A percentile compares a stretch with the other conserved stretches of the same genome.
Evolutionary conservation across 1,140 invertebrate species (phyloP).

Genomic region (Holcopasites calliopsidis): DNA sequence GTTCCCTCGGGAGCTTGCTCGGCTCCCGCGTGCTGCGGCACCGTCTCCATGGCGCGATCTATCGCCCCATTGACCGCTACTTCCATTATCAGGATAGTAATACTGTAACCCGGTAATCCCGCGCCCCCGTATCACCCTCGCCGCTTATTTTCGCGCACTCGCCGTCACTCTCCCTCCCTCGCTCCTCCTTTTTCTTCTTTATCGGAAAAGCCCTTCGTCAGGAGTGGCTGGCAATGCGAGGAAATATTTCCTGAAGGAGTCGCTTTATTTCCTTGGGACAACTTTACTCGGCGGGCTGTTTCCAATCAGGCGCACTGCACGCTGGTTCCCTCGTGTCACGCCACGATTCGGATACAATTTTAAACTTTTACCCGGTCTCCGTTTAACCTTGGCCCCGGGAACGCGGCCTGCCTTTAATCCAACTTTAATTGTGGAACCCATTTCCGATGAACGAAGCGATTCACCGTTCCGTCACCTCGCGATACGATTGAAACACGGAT

Average conservation of each 20-base stretch:
- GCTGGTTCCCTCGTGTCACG: background rate
- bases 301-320: background rate
- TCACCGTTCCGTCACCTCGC: background rate
- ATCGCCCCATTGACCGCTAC: slow-evolving; percentile 73
- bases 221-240: background rate
- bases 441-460: background rate
- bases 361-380: slow-evolving; percentile 2
- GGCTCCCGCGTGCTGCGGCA: slow-evolving; percentile 59
- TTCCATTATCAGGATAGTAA: slow-evolving; percentile 75
- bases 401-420: background rate
- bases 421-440: slow-evolving; percentile 1
- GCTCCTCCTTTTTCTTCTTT: slow-evolving; percentile 45
- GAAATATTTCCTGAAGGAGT: background rate
- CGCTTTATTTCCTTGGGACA: background rate
- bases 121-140: slow-evolving; percentile 42
- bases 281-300: background rate
- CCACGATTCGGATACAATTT: background rate
- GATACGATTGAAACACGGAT: background rate
- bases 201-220: slow-evolving; percentile 44
- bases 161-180: background rate
- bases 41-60: slow-evolving; percentile 67
- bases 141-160: slow-evolving; percentile 9
- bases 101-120: slow-evolving; percentile 62
- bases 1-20: slow-evolving; percentile 59
- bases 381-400: slow-evolving; percentile 8